These are phyloP conservation scores for Semotilus atromaculatus DNA, from an alignment of 2,797 vertebrate species.

Conservation along the genomic window DNA sequence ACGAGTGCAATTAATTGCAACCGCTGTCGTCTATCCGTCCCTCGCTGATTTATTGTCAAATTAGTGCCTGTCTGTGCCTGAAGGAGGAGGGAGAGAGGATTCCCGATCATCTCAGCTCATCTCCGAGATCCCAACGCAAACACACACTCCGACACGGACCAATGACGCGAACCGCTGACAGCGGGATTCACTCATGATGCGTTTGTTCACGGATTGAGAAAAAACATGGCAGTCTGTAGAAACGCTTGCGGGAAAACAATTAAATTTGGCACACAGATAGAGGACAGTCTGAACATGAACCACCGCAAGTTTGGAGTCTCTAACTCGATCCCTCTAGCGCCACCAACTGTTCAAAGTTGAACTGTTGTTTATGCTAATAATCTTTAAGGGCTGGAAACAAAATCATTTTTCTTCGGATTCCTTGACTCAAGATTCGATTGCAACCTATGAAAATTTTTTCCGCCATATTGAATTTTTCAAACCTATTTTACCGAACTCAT, in stretches of 20 bases:
- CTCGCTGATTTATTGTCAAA: slow-evolving; percentile 78
- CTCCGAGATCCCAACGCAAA: not conserved
- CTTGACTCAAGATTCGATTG: not conserved
- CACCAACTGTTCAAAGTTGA: too few relatives aligned
- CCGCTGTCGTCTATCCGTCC: slow-evolving; percentile 73
- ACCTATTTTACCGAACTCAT: too few relatives aligned
- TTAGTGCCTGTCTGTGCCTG: slow-evolving; percentile 59
- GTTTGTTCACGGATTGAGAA: not conserved
- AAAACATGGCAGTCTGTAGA: not conserved
- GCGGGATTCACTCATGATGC: not conserved
- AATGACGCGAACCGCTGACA: not conserved
- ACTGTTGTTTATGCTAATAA: too few relatives aligned
- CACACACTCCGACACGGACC: not conserved
- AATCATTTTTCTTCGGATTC: not conserved
- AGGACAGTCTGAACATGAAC: too few relatives aligned
- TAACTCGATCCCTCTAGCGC: too few relatives aligned
- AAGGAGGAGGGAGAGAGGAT: slow-evolving; percentile 54
- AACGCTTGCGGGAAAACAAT: too few relatives aligned
- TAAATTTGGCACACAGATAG: too few relatives aligned
- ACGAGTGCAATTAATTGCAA: slow-evolving; percentile 74
- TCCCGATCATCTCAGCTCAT: slow-evolving; percentile 50
- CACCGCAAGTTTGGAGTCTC: too few relatives aligned
- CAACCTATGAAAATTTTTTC: too few relatives aligned
- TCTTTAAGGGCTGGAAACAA: not conserved
- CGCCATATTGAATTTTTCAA: too few relatives aligned